Percentiles rank a stretch among this genome's conserved stretches.
Evolutionary conservation across 2,888 invertebrate genomes (phyloP).

Genomic region (Drosophila dives): DNA sequence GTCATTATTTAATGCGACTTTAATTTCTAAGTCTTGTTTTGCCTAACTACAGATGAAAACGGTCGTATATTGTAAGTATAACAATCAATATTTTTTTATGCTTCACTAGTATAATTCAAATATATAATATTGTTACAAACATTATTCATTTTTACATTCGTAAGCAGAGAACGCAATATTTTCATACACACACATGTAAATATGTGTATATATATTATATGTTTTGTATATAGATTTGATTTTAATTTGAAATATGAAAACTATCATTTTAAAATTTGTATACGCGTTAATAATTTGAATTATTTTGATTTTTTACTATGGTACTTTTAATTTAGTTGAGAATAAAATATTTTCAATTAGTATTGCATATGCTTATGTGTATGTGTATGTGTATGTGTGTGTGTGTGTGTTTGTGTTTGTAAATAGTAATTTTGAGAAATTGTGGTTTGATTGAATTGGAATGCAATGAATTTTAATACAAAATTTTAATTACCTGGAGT

Average conservation of each 20-base stretch:
- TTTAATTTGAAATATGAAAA: slow-evolving; percentile 65
- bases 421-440: slow-evolving; percentile 42
- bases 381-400: slow-evolving; percentile 7
- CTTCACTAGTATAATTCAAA: slow-evolving; percentile 50
- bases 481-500: slow-evolving; percentile 28
- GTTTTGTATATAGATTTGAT: slow-evolving; percentile 42
- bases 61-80: slow-evolving; percentile 63
- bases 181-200: slow-evolving; percentile 7
- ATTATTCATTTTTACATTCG: slow-evolving; percentile 46
- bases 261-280: slow-evolving; percentile 70
- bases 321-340: slow-evolving; percentile 57
- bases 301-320: slow-evolving; percentile 43
- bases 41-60: slow-evolving; percentile 75
- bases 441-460: slow-evolving; percentile 56
- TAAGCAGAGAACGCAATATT: slow-evolving; percentile 38
- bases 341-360: slow-evolving; percentile 42
- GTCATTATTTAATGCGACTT: slow-evolving; percentile 60
- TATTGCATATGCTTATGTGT: slow-evolving; percentile 19
- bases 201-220: slow-evolving; percentile 6
- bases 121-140: slow-evolving; percentile 46
- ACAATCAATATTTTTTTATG: slow-evolving; percentile 65
- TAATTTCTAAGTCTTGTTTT: slow-evolving; percentile 56
- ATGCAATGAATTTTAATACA: slow-evolving; percentile 55
- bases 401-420: slow-evolving; percentile 15
- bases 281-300: slow-evolving; percentile 56